Conservation (phyloP, 2,888 invertebrate genomes). For the Noctua janthina region DNA sequence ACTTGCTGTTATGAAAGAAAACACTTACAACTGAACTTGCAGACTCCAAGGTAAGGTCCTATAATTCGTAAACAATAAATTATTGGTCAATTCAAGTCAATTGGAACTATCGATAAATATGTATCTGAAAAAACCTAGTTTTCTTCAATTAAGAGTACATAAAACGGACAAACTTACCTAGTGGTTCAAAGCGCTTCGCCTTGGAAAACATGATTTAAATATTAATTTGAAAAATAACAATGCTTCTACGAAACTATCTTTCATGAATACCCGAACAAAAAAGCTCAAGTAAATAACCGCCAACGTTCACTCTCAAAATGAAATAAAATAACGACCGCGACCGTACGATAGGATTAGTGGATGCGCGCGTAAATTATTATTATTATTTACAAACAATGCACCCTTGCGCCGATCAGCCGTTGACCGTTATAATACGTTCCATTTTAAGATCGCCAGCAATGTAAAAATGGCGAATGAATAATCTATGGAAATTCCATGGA, state of each 20-base stretch:
- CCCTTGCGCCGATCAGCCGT: slow-evolving; percentile 40
- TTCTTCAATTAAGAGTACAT: background rate
- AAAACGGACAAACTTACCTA: slow-evolving; percentile 74
- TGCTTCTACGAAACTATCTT: slow-evolving; percentile 2
- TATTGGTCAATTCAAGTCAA: slow-evolving; percentile 1
- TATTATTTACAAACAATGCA: slow-evolving; percentile 53
- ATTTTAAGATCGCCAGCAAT: slow-evolving; percentile 20
- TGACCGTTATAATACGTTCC: slow-evolving; percentile 75
- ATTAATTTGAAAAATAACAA: slow-evolving; percentile 15
- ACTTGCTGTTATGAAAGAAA: slow-evolving; percentile 1
- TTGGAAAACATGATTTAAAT: slow-evolving; percentile 84
- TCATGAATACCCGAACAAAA: background rate
- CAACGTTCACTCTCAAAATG: slow-evolving; percentile 41
- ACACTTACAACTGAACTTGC: slow-evolving; percentile 12
- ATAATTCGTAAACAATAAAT: background rate
- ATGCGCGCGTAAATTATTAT: slow-evolving; percentile 71
- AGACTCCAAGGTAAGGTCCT: slow-evolving; percentile 26
- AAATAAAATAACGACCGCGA: slow-evolving; percentile 47
- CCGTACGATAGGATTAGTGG: slow-evolving; percentile 15
- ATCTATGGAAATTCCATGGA: background rate
- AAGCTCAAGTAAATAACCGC: slow-evolving; percentile 29
- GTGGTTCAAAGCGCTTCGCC: slow-evolving; percentile 85
- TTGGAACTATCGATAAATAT: background rate
- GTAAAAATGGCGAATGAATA: background rate
- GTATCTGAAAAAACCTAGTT: background rate